Conservation (phyloP, 2,888 invertebrate species). For the Macrophya annulata region DNA sequence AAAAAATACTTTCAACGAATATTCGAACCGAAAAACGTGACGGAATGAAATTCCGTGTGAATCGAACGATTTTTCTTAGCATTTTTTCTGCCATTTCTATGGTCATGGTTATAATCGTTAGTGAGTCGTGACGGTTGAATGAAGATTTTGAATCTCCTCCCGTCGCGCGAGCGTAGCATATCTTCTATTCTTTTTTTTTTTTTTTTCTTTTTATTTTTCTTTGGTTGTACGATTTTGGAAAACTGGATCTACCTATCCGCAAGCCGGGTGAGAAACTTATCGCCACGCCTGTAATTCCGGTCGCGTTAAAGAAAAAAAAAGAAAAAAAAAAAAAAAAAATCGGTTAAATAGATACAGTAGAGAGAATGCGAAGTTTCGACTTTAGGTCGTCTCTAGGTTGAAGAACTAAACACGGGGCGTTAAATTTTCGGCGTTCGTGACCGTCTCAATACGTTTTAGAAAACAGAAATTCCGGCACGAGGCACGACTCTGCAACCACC, state of each 20-base stretch:
- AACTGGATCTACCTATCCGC: neutral
- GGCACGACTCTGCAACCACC: conserved; percentile 73
- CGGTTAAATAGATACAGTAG: neutral
- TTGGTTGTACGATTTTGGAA: neutral
- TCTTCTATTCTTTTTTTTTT: neutral
- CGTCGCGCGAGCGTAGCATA: neutral
- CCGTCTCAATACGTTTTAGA: conserved; percentile 72
- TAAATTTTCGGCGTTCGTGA: conserved; percentile 69
- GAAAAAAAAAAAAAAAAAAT: neutral
- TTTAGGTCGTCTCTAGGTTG: neutral
- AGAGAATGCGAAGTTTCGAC: neutral
- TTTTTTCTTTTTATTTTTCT: neutral
- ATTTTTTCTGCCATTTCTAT: neutral
- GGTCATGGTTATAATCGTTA: neutral
- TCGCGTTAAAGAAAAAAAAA: neutral
- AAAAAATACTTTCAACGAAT: neutral
- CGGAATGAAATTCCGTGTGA: neutral
- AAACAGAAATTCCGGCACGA: conserved; percentile 57
- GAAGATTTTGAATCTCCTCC: neutral
- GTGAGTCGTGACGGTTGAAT: conserved; percentile 38
- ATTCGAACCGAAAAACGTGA: neutral
- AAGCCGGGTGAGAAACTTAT: neutral
- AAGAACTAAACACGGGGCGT: conserved; percentile 20
- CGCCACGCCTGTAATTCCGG: neutral
- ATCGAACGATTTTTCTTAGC: neutral